Evolutionary conservation across 2,797 vertebrate species (phyloP).

Genomic region (Anguilla marmorata): DNA sequence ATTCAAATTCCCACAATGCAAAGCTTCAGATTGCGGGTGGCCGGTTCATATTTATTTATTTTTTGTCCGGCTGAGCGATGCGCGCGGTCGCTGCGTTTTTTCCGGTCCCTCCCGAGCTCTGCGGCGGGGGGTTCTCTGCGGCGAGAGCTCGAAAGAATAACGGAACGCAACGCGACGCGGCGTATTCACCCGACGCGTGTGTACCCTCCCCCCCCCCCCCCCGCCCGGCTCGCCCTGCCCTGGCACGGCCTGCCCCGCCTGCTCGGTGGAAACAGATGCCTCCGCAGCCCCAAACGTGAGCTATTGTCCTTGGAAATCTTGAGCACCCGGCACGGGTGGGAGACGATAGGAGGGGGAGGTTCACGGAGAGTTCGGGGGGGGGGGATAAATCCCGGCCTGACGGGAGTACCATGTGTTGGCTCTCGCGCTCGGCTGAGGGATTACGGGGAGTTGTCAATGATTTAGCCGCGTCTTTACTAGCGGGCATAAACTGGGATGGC

Average conservation of each 20-base stretch:
- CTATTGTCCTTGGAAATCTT: neutral
- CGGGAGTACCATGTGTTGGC: neutral
- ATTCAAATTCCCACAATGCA: neutral
- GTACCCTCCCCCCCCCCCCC: neutral
- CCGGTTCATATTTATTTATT: neutral
- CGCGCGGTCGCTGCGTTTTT: neutral
- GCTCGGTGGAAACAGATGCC: constrained; percentile 23
- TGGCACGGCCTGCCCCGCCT: neutral
- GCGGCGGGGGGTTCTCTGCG: neutral
- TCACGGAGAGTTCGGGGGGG: neutral
- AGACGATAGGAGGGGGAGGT: neutral
- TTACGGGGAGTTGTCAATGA: neutral
- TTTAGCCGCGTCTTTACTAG: neutral
- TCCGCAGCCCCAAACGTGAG: neutral
- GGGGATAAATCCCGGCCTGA: constrained; percentile 4
- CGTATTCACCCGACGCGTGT: neutral
- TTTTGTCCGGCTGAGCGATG: neutral
- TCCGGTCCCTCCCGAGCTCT: neutral
- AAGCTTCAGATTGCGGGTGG: neutral
- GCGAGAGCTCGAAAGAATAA: neutral
- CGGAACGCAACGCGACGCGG: neutral
- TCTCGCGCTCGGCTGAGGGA: neutral
- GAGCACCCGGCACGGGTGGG: neutral
- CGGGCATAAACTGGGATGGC: neutral
- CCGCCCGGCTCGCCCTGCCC: neutral